phyloP scores from a whole-genome alignment of 53 echinoderm and acorn worm genomes.

The Apostichopus leukothele region DNA sequence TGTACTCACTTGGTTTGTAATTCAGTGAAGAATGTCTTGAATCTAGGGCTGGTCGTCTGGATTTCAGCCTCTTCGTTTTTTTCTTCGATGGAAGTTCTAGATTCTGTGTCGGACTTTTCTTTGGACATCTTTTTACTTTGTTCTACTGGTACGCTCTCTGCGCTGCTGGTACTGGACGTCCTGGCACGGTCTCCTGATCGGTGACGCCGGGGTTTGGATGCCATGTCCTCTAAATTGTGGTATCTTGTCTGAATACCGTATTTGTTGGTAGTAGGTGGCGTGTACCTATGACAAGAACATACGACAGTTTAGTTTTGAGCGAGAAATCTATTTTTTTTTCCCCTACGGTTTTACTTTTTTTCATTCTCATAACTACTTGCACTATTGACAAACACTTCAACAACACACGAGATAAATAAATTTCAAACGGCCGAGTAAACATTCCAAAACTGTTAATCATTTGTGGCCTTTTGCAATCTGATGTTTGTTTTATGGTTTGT shows the following conservation, averaged over 20 bases:
- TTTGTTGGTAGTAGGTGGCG: conserved; percentile 70
- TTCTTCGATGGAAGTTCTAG: conserved; percentile 51
- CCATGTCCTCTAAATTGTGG: conserved; percentile 91
- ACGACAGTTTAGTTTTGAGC: neutral
- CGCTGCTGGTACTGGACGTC: conserved; percentile 57
- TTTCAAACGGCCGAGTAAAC: too few species aligned
- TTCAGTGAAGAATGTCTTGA: conserved; percentile 76
- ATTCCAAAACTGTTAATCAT: too few species aligned
- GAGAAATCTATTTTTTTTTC: too few species aligned
- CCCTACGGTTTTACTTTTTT: too few species aligned
- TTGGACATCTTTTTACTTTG: conserved; percentile 7
- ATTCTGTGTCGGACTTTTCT: conserved; percentile 34
- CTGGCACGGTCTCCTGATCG: conserved; percentile 47
- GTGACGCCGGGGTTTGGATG: conserved; percentile 61
- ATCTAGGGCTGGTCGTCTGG: conserved; percentile 18
- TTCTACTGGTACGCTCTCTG: conserved; percentile 46
- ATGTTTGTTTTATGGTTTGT: too few species aligned
- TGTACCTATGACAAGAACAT: conserved; percentile 53
- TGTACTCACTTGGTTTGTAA: conserved; percentile 65
- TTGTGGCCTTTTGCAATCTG: too few species aligned
- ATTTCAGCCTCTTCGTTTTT: conserved; percentile 15
- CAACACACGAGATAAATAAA: too few species aligned
- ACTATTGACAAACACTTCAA: too few species aligned
- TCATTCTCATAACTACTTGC: too few species aligned
- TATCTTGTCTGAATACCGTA: conserved; percentile 75